Evolutionary conservation across 2,113 vertebrate species (phyloP), one percentile per base, ranked within the genome.

Genomic region (Dryoscopus gambensis): DNA sequence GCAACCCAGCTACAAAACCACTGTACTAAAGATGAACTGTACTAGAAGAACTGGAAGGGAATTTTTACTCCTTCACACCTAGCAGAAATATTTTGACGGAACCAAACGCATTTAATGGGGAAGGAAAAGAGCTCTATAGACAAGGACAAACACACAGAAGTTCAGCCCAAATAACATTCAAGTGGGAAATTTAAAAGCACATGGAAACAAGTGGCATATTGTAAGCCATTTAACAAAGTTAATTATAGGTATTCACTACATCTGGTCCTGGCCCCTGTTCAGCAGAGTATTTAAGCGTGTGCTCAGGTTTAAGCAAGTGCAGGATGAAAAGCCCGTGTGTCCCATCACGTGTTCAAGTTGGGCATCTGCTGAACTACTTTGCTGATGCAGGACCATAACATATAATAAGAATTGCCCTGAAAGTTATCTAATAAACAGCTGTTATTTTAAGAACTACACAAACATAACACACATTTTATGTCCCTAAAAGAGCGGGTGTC

Each of bases 211-310:
- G 87, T 68, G 84, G 87, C 89, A 95, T 69, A 91, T 68, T 95
- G 84, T 74, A 91, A 94, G 89, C 40, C 84, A 89, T 95, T 96
- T 95, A 89, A 76, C 83, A 87, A 92, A 92, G 83, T 96, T 96
- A 96, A 95, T 92, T 94, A 84, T 81, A 96, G 71, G 68, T 81
- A 68, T 86, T 94, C 83, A 79, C 79, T 81, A 56, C 76, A 90
- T 92, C 85, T 96, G 93, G 75, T 84, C 88, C 81, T 89, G 92
- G 93, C 60, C 85, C 25, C 60, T 74, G 8, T 60, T 93, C 88
- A 93, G 88, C 73, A 87, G 74, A 88, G 55, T 89, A 80, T 74
- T 95, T 89, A 94, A 93, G 88, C 37, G 27, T 75, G 73, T 82
- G 76, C 80, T 64, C 80, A 89, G 60, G 42, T 92, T 95, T 90